phyloP scores from a whole-genome alignment of 2,113 vertebrate genomes.

The Tiliqua scincoides region DNA sequence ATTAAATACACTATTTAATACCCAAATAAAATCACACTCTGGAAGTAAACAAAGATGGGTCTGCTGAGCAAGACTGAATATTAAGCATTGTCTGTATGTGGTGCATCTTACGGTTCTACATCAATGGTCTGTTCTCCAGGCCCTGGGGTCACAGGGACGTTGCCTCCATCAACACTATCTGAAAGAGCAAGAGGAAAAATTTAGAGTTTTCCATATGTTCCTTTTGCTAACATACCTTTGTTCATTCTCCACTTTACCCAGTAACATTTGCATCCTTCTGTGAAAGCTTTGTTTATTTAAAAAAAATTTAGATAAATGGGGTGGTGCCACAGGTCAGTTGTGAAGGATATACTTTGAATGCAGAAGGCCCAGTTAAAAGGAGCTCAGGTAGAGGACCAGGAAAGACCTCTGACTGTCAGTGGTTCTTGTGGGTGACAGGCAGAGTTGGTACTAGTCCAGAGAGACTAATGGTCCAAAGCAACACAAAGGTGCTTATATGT shows the following conservation, averaged over 20 bases:
- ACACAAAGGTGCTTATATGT: background rate
- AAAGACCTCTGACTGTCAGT: too few species aligned
- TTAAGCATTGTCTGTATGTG: background rate
- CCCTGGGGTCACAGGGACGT: slow-evolving; percentile 73
- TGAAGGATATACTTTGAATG: background rate
- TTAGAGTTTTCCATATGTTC: background rate
- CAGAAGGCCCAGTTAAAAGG: background rate
- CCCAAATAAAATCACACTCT: background rate
- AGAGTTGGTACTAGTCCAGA: background rate
- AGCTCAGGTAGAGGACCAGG: too few species aligned
- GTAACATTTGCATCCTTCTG: background rate
- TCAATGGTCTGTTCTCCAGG: slow-evolving; percentile 82
- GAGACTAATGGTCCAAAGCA: background rate
- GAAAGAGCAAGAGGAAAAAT: slow-evolving; percentile 47
- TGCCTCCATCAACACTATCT: slow-evolving; percentile 81
- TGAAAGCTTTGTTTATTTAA: background rate
- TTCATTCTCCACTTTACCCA: background rate
- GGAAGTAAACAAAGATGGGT: background rate
- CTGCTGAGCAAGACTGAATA: background rate
- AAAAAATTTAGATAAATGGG: background rate
- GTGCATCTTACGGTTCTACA: slow-evolving; percentile 88
- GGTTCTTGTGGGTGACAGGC: background rate
- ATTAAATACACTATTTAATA: background rate
- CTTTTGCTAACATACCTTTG: background rate
- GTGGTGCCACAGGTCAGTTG: background rate